Base-by-base conservation (phyloP, 1,140 invertebrate genomes). In the Formica selysi region DNA sequence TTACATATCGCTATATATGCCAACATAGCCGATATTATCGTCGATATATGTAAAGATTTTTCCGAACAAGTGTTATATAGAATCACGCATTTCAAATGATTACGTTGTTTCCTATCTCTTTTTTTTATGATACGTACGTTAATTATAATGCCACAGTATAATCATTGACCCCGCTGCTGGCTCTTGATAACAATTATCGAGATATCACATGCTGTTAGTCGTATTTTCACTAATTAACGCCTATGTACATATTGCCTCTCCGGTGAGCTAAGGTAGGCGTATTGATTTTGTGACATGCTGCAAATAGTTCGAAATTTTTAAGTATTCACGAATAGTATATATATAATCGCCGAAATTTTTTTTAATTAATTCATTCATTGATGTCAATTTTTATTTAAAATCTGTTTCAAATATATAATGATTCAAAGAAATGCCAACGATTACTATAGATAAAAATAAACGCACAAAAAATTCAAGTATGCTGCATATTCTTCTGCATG, bases 101-200 rank as follows among this genome's bases (percentile, higher is more conserved):
- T n/a, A 44, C 13, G 7, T 54, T 41, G 44, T 48, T 51, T 48
- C 65, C 26, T 26, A 29, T 38, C 57, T 51, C 68, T 48, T 22
- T 44, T n/a, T 44, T 26, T 79, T 10, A 41, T 62, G 79, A 74
- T 48, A 81, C 26, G 67, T 13, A 80, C 13, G 38, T 81, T 81
- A 81, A 81, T 83, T 62, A 83, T 83, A 74, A 54, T 68, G 41
- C 54, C 19, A 73, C 22, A 11, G 19, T n/a, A 1, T 73, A 83
- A 83, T 83, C 67, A 36, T 83, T 83, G 79, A 83, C 1, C 32
- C 79, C 79, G 68, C 54, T 83, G 54, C 13, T 61, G 68, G 54
- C 54, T 61, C 54, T 73, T 4, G 54, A 81, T 73, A 81, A 80
- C 44, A 57, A 74, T 29, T 22, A 32, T 10, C 38, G 48, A 65